Percentiles rank a stretch among this genome's conserved stretches.
These are phyloP conservation scores for Cervus canadensis DNA, from an alignment of 2,113 vertebrate species.

Conservation along the genomic window DNA sequence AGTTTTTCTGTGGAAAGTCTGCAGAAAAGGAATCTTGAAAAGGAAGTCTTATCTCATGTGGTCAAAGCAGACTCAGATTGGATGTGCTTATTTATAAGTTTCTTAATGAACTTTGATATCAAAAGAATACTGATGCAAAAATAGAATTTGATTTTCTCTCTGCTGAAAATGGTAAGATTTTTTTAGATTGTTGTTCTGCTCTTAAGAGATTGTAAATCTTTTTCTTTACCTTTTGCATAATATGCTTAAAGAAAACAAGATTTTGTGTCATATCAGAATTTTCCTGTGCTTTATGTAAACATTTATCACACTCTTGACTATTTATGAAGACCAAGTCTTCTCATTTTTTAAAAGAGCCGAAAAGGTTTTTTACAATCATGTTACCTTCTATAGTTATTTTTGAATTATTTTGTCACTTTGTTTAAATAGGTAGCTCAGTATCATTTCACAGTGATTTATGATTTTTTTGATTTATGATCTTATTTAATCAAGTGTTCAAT, in stretches of 20 bases:
- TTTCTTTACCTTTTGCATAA: not conserved
- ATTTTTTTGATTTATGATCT: not conserved
- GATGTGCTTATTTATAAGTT: not conserved
- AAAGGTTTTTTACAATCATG: not conserved
- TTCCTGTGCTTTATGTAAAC: not conserved
- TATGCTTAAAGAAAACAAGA: not conserved
- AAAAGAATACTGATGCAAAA: not conserved
- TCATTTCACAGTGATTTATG: not conserved
- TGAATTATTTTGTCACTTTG: not conserved
- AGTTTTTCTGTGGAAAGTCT: not conserved
- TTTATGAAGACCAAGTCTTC: not conserved
- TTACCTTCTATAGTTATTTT: not conserved
- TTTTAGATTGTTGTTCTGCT: not conserved
- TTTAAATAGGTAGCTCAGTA: not conserved
- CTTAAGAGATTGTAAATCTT: not conserved
- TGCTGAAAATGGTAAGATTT: not conserved
- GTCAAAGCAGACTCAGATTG: not conserved
- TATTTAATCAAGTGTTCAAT: not conserved
- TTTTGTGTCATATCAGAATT: not conserved
- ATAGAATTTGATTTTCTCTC: not conserved
- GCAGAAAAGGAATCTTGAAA: not conserved
- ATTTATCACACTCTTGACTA: not conserved
- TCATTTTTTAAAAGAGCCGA: not conserved
- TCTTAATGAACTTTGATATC: not conserved
- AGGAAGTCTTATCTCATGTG: not conserved